phyloP scores from a whole-genome alignment of 2,888 invertebrate genomes.

The Scaptomyza cyrtandrae region DNA sequence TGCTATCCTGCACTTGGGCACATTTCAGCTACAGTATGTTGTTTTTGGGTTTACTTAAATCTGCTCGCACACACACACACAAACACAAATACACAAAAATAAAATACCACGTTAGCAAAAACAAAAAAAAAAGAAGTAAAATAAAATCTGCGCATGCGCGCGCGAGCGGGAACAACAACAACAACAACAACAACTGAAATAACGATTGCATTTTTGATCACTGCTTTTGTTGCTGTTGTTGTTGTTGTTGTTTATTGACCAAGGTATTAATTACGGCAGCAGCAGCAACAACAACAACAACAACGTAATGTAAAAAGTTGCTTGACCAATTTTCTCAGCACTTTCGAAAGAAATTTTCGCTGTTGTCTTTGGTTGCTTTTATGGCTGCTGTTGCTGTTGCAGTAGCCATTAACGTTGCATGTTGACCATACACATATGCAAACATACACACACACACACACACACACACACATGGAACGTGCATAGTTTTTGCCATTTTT shows the following conservation, averaged over 20 bases:
- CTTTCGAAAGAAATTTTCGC: slow-evolving; percentile 71
- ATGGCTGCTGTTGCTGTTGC: slow-evolving; percentile 40
- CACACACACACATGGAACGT: slow-evolving; percentile 14
- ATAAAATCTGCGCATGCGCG: slow-evolving; percentile 6
- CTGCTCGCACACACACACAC: slow-evolving; percentile 21
- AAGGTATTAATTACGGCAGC: slow-evolving; percentile 56
- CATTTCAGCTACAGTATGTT: slow-evolving; percentile 35
- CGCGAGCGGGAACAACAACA: neutral
- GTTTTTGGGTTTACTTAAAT: slow-evolving; percentile 1
- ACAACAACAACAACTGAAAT: slow-evolving; percentile 9
- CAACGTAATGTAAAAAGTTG: slow-evolving; percentile 44
- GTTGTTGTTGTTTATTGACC: slow-evolving; percentile 47
- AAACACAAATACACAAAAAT: slow-evolving; percentile 15
- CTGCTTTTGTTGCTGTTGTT: slow-evolving; percentile 16
- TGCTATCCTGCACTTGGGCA: slow-evolving; percentile 31
- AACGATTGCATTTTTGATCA: slow-evolving; percentile 15
- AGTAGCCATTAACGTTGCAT: slow-evolving; percentile 60
- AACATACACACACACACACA: slow-evolving; percentile 20
- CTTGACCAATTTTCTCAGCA: slow-evolving; percentile 60
- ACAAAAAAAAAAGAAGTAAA: neutral
- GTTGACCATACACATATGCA: slow-evolving; percentile 43
- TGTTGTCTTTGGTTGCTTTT: slow-evolving; percentile 42
- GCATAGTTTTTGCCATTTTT: slow-evolving; percentile 58
- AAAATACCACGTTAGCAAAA: slow-evolving; percentile 13
- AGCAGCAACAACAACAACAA: slow-evolving; percentile 21